Conservation (phyloP, 2,113 vertebrate species). For the Gopherus evgoodei region DNA sequence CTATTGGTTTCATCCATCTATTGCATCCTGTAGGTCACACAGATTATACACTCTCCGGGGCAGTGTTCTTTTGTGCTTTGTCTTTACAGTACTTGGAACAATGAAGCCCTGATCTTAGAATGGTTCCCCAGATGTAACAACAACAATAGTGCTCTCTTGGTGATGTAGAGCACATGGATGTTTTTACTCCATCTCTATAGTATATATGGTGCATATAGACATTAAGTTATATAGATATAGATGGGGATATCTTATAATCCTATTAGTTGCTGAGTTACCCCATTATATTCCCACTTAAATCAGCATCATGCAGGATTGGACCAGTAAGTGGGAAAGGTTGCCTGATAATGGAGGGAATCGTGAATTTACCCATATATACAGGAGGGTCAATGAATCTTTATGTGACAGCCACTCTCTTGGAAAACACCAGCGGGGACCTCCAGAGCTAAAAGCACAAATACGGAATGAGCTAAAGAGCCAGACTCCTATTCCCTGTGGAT, state of each 20-base stretch:
- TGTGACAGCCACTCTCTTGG: fast-evolving
- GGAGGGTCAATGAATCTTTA: neutral
- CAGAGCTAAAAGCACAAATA: neutral
- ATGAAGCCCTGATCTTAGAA: neutral
- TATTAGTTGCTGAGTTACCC: neutral
- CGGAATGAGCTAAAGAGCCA: neutral
- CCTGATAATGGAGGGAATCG: neutral
- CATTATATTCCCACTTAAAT: neutral
- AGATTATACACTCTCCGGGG: neutral
- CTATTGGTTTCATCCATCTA: too few relatives aligned
- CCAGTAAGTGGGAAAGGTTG: neutral
- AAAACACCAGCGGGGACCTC: fast-evolving
- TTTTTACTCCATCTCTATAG: neutral
- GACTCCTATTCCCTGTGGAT: neutral
- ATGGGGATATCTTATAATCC: neutral
- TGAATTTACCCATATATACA: neutral
- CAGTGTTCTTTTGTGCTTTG: neutral
- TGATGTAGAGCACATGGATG: neutral
- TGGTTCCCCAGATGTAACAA: neutral
- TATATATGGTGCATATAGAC: neutral
- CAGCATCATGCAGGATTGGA: neutral
- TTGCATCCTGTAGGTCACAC: too few relatives aligned
- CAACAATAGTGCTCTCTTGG: neutral
- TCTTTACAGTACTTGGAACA: neutral
- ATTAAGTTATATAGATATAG: neutral